These are phyloP conservation scores for Onychomys torridus DNA, from an alignment of 2,797 vertebrate species.

Conservation along the genomic window DNA sequence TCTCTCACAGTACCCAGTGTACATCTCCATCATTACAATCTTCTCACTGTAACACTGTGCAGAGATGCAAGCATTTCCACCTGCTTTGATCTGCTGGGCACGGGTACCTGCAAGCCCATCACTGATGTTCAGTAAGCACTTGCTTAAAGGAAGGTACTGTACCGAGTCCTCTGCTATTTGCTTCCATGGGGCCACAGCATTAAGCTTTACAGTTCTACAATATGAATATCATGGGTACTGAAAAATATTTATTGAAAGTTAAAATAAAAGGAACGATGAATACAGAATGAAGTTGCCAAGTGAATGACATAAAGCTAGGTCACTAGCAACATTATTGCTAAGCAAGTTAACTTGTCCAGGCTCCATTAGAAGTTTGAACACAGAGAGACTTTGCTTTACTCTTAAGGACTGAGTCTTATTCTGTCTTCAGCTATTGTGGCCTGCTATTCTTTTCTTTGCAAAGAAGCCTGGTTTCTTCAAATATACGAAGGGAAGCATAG, in stretches of 20 bases:
- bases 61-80: not conserved
- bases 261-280: not conserved
- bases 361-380: not conserved
- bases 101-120: not conserved
- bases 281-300: not conserved
- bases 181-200: not conserved
- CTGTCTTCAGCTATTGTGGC: not conserved
- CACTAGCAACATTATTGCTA: not conserved
- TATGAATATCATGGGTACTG: not conserved
- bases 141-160: not conserved
- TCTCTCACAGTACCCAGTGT: not conserved
- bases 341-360: not conserved
- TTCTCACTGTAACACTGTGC: not conserved
- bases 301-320: not conserved
- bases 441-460: constrained; percentile 40
- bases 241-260: not conserved
- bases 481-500: not conserved
- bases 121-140: not conserved
- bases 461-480: constrained; percentile 29
- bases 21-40: not conserved
- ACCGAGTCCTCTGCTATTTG: not conserved
- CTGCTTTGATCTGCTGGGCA: not conserved
- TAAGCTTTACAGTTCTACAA: not conserved
- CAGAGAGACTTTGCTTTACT: not conserved
- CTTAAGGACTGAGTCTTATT: not conserved